Conservation (phyloP, 2,888 invertebrate genomes). For the Rhingia rostrata region DNA sequence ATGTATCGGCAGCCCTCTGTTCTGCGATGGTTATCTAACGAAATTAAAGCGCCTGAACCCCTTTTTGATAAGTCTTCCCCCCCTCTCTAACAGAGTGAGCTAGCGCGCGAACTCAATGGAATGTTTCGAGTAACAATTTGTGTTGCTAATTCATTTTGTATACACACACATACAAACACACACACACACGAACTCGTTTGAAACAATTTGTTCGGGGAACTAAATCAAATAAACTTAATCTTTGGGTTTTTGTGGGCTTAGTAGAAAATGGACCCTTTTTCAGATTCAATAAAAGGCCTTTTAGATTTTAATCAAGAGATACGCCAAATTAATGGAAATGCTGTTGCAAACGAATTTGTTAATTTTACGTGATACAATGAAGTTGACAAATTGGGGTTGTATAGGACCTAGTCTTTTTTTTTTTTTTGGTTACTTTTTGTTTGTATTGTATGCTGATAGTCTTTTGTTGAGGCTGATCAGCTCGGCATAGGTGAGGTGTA, state of each 20-base stretch:
- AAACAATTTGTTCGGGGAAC: constrained; percentile 56
- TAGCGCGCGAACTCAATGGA: too few species aligned
- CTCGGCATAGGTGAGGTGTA: too few species aligned
- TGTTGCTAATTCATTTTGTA: constrained; percentile 68
- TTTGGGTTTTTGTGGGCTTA: constrained; percentile 22
- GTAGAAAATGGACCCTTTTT: constrained; percentile 5
- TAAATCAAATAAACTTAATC: constrained; percentile 66
- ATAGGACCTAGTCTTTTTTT: too few species aligned
- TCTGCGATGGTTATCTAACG: constrained; percentile 56
- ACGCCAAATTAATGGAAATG: constrained; percentile 48
- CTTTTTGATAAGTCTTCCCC: constrained; percentile 12
- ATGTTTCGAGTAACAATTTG: constrained; percentile 54
- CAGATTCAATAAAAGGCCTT: constrained; percentile 1
- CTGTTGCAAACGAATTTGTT: constrained; percentile 12
- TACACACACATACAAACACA: neutral
- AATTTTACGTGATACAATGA: neutral
- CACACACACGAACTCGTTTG: too few species aligned
- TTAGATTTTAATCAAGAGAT: constrained; percentile 61
- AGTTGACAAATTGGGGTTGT: neutral
- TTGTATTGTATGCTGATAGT: too few species aligned
- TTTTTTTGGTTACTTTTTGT: too few species aligned
- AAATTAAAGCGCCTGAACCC: constrained; percentile 56
- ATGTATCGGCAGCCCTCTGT: constrained; percentile 6
- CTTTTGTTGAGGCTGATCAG: too few species aligned
- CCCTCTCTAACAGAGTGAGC: neutral